Base-by-base conservation (phyloP, 2,113 vertebrate species). In the Chamaetylas fuelleborni region DNA sequence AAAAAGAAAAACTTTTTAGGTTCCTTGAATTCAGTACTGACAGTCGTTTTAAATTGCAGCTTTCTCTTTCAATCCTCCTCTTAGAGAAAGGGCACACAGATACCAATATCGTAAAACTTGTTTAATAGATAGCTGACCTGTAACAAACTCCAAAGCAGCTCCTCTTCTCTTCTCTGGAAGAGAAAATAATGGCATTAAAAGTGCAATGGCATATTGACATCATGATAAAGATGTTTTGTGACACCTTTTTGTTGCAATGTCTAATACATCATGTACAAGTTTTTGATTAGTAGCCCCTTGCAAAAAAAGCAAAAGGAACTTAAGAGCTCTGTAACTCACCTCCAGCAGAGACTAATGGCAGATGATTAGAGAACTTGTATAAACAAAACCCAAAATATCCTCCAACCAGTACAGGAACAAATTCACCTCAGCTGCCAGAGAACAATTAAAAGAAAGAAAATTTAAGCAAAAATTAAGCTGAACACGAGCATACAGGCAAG, bases 21-120 rank as follows among this genome's bases (percentile, higher is more conserved):
- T 95, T n/a, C 89, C 40, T 83, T 92, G 86, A 96, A 95, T 96
- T 90, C 79, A 83, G 88, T 94, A 90, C 22, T 91, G 28, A 20
- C 12, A 90, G 47, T 38, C 29, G 28, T 88, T 94, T 96, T 61
- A 93, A 96, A 96, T 72, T 89, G 15, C n/a, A 88, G 20, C n/a
- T 57, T 93, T 26, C 7, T 93, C 56, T 95, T 92, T 85, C 48
- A 88, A 40, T 50, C 20, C 11, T 29, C 50, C 48, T 38, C 14
- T 70, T 79, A 19, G 20, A 71, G 54, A 94, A 96, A 95, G 19
- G 11, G 43, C 48, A 81, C 57, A 76, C 14, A 85, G 45, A 38
- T 47, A 92, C 6, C 16, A 84, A 90, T 36, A 76, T 87, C 67
- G 87, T 87, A 58, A 90, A 92, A 93, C 10, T 42, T 74, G 50